phyloP scores from a whole-genome alignment of 2,113 vertebrate species.

The Bucco capensis region DNA sequence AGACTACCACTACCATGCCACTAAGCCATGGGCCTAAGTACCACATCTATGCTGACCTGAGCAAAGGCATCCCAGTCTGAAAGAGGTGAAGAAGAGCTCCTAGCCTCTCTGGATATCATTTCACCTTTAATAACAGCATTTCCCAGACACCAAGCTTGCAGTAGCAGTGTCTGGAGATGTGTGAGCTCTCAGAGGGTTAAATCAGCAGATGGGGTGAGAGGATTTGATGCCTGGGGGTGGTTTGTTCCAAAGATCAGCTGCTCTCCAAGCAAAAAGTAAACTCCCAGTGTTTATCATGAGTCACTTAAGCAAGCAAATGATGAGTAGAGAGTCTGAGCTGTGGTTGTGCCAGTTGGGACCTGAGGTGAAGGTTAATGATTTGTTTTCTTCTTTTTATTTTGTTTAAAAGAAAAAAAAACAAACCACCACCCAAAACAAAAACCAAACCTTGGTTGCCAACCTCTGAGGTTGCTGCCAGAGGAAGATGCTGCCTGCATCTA shows the following conservation, averaged over 20 bases:
- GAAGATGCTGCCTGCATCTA: background rate
- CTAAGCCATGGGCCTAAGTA: no score
- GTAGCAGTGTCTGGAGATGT: background rate
- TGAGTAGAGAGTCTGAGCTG: conserved; percentile 38
- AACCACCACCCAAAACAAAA: no score
- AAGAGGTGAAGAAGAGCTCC: background rate
- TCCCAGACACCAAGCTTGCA: background rate
- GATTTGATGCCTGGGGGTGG: background rate
- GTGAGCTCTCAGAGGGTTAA: conserved; percentile 20
- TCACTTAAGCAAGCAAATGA: conserved; percentile 62
- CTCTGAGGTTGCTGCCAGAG: background rate
- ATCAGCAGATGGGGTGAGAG: conserved; percentile 7
- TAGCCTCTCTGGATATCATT: background rate
- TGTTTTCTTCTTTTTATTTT: background rate
- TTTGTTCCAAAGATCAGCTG: conserved; percentile 66
- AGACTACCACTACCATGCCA: no score
- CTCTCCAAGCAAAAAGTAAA: conserved; percentile 64
- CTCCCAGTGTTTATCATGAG: conserved; percentile 53
- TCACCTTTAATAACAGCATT: background rate
- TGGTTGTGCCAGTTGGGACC: conserved; percentile 27
- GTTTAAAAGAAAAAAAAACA: background rate
- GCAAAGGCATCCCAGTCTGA: background rate
- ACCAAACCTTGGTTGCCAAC: background rate
- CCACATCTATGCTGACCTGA: no score
- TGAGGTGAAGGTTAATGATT: conserved; percentile 50